Conservation (phyloP, 2,888 invertebrate species). For the Punctoribates punctum region DNA sequence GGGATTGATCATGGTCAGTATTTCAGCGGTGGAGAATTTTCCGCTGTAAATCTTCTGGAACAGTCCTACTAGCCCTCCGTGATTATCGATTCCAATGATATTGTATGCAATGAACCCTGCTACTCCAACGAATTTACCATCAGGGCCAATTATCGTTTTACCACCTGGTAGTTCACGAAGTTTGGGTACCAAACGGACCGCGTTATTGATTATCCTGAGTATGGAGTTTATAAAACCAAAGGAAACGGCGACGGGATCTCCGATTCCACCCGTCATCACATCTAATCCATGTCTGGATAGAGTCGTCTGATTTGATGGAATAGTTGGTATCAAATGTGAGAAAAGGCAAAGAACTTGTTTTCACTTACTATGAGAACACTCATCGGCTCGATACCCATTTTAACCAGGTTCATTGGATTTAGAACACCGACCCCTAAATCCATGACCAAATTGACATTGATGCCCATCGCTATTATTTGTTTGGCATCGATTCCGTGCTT, state of each 20-base stretch:
- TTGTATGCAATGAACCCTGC: not conserved
- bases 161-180: not conserved
- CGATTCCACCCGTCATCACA: not conserved
- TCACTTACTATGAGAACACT: not conserved
- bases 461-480: not conserved
- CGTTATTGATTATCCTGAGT: not conserved
- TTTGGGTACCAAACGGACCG: not conserved
- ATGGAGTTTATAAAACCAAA: not conserved
- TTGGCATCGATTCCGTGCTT: not conserved
- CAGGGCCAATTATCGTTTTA: not conserved
- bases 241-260: not conserved
- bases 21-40: not conserved
- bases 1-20: not conserved
- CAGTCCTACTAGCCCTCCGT: not conserved
- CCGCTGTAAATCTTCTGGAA: not conserved
- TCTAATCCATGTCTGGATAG: not conserved
- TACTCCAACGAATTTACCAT: not conserved
- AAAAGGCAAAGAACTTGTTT: not conserved
- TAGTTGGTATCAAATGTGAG: not conserved
- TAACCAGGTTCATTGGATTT: slow-evolving; percentile 2
- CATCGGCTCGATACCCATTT: slow-evolving; percentile 12
- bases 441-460: not conserved
- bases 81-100: not conserved
- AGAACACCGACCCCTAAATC: not conserved
- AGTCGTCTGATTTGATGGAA: not conserved